Percentiles rank a stretch among this genome's conserved stretches.
phyloP scores from a whole-genome alignment of 2,797 vertebrate genomes.

The Lepilemur septentrionalis region DNA sequence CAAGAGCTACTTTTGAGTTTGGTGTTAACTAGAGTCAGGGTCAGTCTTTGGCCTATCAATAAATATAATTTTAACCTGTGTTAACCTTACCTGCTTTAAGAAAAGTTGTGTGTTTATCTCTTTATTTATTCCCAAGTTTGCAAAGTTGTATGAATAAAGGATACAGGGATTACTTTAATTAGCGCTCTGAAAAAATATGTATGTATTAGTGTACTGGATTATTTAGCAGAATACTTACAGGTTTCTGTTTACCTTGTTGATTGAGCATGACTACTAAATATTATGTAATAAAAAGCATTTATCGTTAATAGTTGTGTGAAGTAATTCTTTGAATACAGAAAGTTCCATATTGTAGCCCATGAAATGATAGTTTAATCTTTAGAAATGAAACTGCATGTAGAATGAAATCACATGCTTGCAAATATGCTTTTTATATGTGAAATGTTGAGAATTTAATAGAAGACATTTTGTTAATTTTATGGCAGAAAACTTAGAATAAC shows the following conservation, averaged over 20 bases:
- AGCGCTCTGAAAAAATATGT: constrained; percentile 53
- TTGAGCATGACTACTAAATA: constrained; percentile 74
- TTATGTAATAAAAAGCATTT: constrained; percentile 71
- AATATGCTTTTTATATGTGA: background rate
- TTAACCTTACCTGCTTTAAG: constrained; percentile 73
- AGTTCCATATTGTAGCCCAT: constrained; percentile 42
- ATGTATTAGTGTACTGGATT: constrained; percentile 49
- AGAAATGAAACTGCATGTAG: constrained; percentile 65
- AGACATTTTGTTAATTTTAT: constrained; percentile 62
- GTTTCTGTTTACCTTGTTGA: constrained; percentile 65
- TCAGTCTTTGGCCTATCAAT: constrained; percentile 50
- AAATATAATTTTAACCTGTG: constrained; percentile 71
- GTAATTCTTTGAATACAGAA: constrained; percentile 72
- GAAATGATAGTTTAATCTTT: constrained; percentile 65
- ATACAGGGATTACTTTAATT: constrained; percentile 60
- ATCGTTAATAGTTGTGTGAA: constrained; percentile 65
- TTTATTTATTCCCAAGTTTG: constrained; percentile 80
- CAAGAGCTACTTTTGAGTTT: constrained; percentile 58
- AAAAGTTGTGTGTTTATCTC: constrained; percentile 67
- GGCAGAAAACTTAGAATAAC: constrained; percentile 68
- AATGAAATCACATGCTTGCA: constrained; percentile 68
- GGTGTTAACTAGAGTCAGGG: constrained; percentile 64
- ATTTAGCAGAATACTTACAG: constrained; percentile 61
- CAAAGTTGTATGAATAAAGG: constrained; percentile 69
- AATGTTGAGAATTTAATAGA: constrained; percentile 51